These are phyloP conservation scores for Bilobella aurantiaca DNA, from an alignment of 1,140 invertebrate species.

Conservation along the genomic window DNA sequence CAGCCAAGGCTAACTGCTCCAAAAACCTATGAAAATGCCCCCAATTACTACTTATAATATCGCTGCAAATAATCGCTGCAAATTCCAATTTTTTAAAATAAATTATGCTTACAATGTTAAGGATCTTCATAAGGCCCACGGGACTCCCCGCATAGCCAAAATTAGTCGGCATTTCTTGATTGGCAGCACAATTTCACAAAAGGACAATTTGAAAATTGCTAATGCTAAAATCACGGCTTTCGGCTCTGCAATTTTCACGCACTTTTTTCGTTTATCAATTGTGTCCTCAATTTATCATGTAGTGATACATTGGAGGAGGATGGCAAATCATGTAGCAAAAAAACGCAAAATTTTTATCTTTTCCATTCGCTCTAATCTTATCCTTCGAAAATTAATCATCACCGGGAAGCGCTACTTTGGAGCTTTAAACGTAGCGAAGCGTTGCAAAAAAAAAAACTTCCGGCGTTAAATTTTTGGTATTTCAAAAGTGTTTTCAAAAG, in stretches of 20 bases:
- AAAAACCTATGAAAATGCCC: not conserved
- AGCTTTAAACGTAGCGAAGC: no score
- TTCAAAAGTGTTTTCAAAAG: no score
- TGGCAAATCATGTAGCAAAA: no score
- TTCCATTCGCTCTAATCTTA: no score
- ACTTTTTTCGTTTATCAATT: not conserved
- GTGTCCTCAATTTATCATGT: not conserved
- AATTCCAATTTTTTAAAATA: not conserved
- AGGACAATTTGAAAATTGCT: not conserved
- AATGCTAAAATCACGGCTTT: not conserved
- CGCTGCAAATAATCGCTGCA: not conserved
- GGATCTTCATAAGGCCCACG: not conserved
- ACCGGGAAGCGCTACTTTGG: no score
- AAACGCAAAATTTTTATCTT: no score
- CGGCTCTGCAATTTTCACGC: not conserved
- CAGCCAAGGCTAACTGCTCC: not conserved
- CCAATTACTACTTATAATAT: not conserved
- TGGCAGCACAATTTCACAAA: not conserved
- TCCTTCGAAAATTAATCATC: no score
- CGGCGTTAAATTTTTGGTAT: no score
- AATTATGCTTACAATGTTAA: not conserved
- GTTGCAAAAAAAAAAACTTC: no score
- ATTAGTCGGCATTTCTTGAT: not conserved
- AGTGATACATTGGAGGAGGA: no score
- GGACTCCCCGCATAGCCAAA: not conserved